Conservation (phyloP, 1,140 invertebrate species). For the Nixonia krombeini region DNA sequence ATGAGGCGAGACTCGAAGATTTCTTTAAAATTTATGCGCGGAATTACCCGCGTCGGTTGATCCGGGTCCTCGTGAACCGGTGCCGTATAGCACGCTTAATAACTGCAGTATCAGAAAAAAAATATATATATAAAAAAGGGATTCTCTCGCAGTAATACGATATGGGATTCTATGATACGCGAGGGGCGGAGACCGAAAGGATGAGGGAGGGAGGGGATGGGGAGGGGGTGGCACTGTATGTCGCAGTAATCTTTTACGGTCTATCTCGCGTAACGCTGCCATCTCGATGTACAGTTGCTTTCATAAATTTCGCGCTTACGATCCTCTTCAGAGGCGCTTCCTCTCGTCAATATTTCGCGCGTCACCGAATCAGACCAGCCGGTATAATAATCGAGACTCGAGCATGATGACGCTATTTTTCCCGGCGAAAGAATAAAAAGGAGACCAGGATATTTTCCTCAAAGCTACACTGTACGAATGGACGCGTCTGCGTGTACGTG, state of each 20-base stretch:
- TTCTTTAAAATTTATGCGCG: slow-evolving; percentile 40
- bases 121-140: slow-evolving; percentile 53
- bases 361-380: slow-evolving; percentile 27
- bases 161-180: slow-evolving; percentile 62
- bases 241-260: slow-evolving; percentile 67
- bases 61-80: slow-evolving; percentile 50
- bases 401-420: slow-evolving; percentile 14
- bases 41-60: slow-evolving; percentile 43
- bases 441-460: not conserved
- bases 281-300: slow-evolving; percentile 46
- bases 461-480: slow-evolving; percentile 1
- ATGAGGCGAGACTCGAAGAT: slow-evolving; percentile 35
- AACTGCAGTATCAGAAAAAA: slow-evolving; percentile 52
- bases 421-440: slow-evolving; percentile 8
- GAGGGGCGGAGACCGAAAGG: slow-evolving; percentile 47
- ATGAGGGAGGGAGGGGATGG: slow-evolving; percentile 34
- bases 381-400: slow-evolving; percentile 19
- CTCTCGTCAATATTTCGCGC: slow-evolving; percentile 37
- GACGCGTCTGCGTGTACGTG: slow-evolving; percentile 34
- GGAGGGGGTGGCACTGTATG: slow-evolving; percentile 51
- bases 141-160: slow-evolving; percentile 64
- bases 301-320: slow-evolving; percentile 40
- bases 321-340: slow-evolving; percentile 22
- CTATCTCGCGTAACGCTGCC: slow-evolving; percentile 59
- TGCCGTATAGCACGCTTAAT: slow-evolving; percentile 62